Percentiles rank a stretch among this genome's conserved stretches.
phyloP scores from a whole-genome alignment of 2,113 vertebrate species.

The Archilochus colubris region DNA sequence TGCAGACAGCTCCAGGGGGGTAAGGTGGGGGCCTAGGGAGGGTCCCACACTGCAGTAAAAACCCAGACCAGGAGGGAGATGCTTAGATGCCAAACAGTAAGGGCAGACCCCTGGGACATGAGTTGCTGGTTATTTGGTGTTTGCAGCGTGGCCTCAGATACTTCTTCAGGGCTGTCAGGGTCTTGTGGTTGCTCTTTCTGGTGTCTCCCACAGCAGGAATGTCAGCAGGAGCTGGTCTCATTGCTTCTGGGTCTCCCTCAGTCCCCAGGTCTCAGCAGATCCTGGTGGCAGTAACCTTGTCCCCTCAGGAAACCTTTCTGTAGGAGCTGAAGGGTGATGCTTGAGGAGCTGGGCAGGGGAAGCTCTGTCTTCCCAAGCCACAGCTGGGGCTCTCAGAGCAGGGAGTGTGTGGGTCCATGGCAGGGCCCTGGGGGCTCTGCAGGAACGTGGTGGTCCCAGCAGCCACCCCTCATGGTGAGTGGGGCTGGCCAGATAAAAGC shows the following conservation, averaged over 20 bases:
- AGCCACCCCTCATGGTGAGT: not conserved
- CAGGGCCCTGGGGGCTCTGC: not conserved
- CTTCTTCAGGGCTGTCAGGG: not conserved
- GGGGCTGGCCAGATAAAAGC: not conserved
- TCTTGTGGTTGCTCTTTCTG: not conserved
- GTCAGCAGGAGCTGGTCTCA: not conserved
- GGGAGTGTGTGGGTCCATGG: not conserved
- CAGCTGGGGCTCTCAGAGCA: not conserved
- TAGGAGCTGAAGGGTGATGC: not conserved
- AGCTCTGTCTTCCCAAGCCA: accelerated
- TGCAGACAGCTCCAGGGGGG: not conserved
- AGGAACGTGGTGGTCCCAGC: not conserved
- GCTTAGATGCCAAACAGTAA: not conserved
- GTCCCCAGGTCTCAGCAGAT: not conserved
- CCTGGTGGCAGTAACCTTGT: not conserved
- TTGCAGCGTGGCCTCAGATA: not conserved
- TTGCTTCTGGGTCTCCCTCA: not conserved
- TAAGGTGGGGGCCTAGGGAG: not conserved
- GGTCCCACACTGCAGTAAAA: not conserved
- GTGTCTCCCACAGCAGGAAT: not conserved
- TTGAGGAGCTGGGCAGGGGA: not conserved
- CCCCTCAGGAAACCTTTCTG: not conserved
- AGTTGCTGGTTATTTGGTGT: not conserved
- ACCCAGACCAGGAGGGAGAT: not conserved
- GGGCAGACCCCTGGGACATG: not conserved